Conservation (phyloP, 2,113 vertebrate species). For the Etheostoma cragini region DNA sequence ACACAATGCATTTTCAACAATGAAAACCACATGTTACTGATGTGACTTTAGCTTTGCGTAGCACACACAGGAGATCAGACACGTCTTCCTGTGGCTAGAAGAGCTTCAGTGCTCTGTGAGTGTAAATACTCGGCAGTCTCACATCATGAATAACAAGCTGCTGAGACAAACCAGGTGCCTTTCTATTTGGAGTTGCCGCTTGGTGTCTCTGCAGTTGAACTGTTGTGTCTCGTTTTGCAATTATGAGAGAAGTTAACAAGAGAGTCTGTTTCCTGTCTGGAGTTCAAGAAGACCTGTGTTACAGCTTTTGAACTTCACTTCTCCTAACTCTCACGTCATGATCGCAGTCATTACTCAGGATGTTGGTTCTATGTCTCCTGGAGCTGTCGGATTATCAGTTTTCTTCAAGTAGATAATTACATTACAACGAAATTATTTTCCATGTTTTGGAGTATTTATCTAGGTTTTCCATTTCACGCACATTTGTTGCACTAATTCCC, state of each 20-base stretch:
- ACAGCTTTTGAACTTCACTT: conserved; percentile 40
- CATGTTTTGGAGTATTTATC: neutral
- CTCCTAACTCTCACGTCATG: conserved; percentile 9
- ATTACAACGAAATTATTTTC: neutral
- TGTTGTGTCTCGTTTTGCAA: conserved; percentile 64
- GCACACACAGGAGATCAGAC: conserved; percentile 66
- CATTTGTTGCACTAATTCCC: neutral
- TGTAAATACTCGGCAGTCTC: conserved; percentile 50
- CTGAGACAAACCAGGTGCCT: conserved; percentile 72
- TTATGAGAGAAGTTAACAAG: conserved; percentile 64
- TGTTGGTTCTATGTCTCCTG: conserved; percentile 5
- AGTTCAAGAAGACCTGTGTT: conserved; percentile 9
- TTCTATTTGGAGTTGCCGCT: conserved; percentile 41
- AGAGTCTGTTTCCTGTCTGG: conserved; percentile 65
- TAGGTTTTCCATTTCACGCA: conserved; percentile 5
- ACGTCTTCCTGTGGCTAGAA: conserved; percentile 51
- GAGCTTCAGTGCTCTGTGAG: conserved; percentile 50
- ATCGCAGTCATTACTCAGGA: conserved; percentile 27
- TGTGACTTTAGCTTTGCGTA: conserved; percentile 63
- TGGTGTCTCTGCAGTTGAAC: conserved; percentile 51
- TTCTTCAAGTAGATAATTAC: conserved; percentile 14
- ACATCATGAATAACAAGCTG: conserved; percentile 57
- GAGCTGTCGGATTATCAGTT: no score
- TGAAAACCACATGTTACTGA: conserved; percentile 77
- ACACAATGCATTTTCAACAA: conserved; percentile 67